Percentiles rank a stretch among this genome's conserved stretches.
These are phyloP conservation scores for Petromus typicus DNA, from an alignment of 2,113 vertebrate species.

Conservation along the genomic window DNA sequence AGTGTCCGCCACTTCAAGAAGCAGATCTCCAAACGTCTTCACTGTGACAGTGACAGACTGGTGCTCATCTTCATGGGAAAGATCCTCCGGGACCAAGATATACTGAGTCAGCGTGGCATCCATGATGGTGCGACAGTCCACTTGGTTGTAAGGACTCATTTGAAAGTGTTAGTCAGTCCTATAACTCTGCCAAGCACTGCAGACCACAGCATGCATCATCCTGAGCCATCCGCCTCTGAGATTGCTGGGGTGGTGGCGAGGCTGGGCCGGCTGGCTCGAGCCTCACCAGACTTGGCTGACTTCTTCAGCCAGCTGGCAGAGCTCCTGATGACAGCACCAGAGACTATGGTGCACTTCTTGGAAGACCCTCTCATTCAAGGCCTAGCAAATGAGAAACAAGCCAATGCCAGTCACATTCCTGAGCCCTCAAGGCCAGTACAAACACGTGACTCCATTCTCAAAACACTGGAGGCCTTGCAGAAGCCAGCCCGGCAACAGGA, in stretches of 20 bases:
- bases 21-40: conserved; percentile 72
- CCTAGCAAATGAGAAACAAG: conserved; percentile 65
- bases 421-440: conserved; percentile 69
- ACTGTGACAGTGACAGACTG: conserved; percentile 56
- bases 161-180: neutral
- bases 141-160: conserved; percentile 64
- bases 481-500: conserved; percentile 34
- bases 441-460: conserved; percentile 67
- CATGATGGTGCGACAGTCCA: conserved; percentile 71
- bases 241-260: neutral
- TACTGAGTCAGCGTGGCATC: conserved; percentile 71
- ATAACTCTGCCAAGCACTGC: neutral
- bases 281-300: conserved; percentile 20
- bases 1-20: conserved; percentile 75
- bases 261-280: conserved; percentile 13
- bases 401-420: conserved; percentile 55
- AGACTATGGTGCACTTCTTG: conserved; percentile 66
- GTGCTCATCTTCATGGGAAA: conserved; percentile 80
- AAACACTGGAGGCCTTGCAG: conserved; percentile 64
- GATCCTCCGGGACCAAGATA: conserved; percentile 79
- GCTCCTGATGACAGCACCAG: conserved; percentile 26
- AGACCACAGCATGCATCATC: neutral
- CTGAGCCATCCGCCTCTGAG: neutral
- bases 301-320: conserved; percentile 70
- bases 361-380: conserved; percentile 75